Evolutionary conservation across 2,888 invertebrate genomes (phyloP), one percentile per base, ranked within the genome.

Genomic region (Gymnoscelis rufifasciata): DNA sequence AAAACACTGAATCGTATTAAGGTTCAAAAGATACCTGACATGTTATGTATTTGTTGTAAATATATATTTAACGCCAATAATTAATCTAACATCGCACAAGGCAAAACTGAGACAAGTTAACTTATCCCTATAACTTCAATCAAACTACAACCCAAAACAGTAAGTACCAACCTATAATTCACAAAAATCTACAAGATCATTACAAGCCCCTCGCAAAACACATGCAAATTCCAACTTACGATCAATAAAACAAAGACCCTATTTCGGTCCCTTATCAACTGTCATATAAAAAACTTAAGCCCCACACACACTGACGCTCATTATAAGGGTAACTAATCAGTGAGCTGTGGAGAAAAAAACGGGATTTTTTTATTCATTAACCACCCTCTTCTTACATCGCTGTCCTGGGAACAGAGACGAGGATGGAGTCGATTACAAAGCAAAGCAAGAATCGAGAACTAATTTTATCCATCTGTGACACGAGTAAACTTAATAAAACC

Each of bases 251-350:
- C 72, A 72, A 68, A 64, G 66, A 73, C 77, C 73, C 73, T 74
- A 71, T 74, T 66, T 70, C 59, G 64, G 58, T 71, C 82, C 83
- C 82, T 79, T 81, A 80, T 81, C 72, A 78, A 74, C 75, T 77
- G 81, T 78, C 79, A 80, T 72, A 70, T 74, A 74, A 72, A 71
- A 57, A 75, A 74, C 77, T 76, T 71, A 70, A 70, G 72, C 67
- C 64, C 75, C 70, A 73, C 73, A 67, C 74, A 77, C 74, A 80
- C 74, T 72, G 74, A 71, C 72, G 73, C 79, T 88, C 83, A 87
- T 87, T 87, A 87, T 75, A 71, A 79, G 87, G 83, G 86, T 87
- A 88, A 87, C 88, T 88, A 88, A 88, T 87, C 87, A 87, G 83
- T 83, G 83, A 74, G 79, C 79, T 78, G 77, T 72, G 77, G 78